These are phyloP conservation scores for Dipodomys stephensi DNA, from an alignment of 2,113 vertebrate genomes.

Conservation along the genomic window DNA sequence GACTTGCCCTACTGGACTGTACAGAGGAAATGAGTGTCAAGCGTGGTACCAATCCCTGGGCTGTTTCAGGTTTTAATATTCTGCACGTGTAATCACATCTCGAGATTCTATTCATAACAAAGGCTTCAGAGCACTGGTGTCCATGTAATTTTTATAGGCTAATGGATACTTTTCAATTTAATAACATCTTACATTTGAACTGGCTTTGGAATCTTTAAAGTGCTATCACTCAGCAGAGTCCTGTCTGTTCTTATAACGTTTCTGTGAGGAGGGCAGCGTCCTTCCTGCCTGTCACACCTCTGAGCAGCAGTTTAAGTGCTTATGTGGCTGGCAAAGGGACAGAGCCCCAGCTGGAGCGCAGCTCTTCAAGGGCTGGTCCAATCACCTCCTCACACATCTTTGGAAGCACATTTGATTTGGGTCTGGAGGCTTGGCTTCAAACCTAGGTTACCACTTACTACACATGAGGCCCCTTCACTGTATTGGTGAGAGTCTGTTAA, in stretches of 20 bases:
- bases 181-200: constrained; percentile 54
- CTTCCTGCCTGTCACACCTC: neutral
- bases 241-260: neutral
- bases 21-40: constrained; percentile 78
- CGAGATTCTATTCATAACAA: constrained; percentile 73
- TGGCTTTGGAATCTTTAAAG: constrained; percentile 26
- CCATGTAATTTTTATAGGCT: constrained; percentile 63
- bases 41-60: constrained; percentile 64
- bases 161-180: constrained; percentile 80
- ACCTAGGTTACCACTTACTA: neutral
- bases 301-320: neutral
- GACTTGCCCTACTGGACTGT: neutral
- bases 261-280: neutral
- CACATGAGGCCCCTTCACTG: neutral
- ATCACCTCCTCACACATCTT: neutral
- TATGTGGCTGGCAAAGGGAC: neutral
- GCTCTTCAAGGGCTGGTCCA: no score
- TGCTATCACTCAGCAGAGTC: neutral
- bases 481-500: no score
- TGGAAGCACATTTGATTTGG: neutral
- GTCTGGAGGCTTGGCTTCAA: neutral
- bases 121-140: constrained; percentile 26
- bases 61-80: constrained; percentile 73
- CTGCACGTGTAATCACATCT: constrained; percentile 75
- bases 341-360: neutral